Percentiles rank a stretch among this genome's conserved stretches.
Conservation (phyloP, 2,797 vertebrate species). For the Platalea minor region DNA sequence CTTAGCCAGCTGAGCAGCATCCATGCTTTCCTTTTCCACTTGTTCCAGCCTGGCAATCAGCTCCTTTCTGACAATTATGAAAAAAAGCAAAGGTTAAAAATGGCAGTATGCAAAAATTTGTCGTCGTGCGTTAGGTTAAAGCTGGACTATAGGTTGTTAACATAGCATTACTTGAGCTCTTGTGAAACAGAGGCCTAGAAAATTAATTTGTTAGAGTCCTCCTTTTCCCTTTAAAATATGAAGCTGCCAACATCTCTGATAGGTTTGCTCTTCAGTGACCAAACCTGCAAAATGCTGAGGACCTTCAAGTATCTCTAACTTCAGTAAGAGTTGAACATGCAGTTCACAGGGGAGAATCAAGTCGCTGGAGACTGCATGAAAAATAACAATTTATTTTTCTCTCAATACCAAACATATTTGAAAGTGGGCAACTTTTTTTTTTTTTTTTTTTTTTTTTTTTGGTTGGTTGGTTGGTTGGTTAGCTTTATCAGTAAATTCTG, state of each 20-base stretch:
- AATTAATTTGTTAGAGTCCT: not conserved
- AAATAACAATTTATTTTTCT: not conserved
- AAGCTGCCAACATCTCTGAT: not conserved
- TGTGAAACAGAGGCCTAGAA: not conserved
- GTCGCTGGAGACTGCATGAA: not conserved
- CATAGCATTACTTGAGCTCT: not conserved
- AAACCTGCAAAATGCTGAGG: not conserved
- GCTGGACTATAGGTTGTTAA: not conserved
- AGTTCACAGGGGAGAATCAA: not conserved
- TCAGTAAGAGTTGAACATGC: not conserved
- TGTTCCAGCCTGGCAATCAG: slow-evolving; percentile 91
- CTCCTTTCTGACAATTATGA: slow-evolving; percentile 78
- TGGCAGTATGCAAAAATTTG: not conserved
- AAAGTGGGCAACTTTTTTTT: not conserved
- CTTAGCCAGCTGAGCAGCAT: slow-evolving; percentile 87
- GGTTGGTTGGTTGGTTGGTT: not conserved
- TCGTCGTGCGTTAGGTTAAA: not conserved
- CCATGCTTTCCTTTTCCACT: slow-evolving; percentile 87
- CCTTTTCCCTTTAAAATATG: not conserved
- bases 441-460: not conserved
- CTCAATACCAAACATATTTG: not conserved
- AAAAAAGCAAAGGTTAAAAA: slow-evolving; percentile 4
- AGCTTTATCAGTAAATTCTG: not conserved
- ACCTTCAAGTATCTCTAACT: not conserved
- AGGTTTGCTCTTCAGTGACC: not conserved